phyloP scores from a whole-genome alignment of 1,140 invertebrate species.

The Drosophila carrolli region DNA sequence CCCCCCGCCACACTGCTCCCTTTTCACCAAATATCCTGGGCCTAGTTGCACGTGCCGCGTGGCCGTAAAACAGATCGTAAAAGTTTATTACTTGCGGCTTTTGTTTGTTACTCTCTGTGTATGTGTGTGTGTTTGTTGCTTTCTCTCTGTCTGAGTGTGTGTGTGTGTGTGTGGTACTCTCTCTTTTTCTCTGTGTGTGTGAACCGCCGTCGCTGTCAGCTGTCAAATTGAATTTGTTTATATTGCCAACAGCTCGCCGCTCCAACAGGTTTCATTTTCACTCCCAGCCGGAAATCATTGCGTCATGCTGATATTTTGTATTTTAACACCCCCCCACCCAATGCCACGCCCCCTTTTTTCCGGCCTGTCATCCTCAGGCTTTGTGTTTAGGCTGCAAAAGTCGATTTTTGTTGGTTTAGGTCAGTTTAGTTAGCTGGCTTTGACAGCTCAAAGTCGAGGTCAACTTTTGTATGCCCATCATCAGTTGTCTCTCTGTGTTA shows the following conservation, averaged over 20 bases:
- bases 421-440: conserved; percentile 82
- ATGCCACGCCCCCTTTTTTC: conserved; percentile 26
- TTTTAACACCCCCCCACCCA: conserved; percentile 61
- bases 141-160: conserved; percentile 3
- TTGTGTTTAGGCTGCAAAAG: conserved; percentile 77
- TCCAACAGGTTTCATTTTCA: conserved; percentile 82
- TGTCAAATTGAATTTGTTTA: conserved; percentile 85
- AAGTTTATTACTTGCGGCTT: conserved; percentile 84
- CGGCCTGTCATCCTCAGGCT: conserved; percentile 67
- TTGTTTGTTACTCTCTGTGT: conserved; percentile 35
- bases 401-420: conserved; percentile 83
- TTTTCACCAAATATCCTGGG: conserved; percentile 44
- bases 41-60: conserved; percentile 80
- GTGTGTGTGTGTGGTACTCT: conserved; percentile 7
- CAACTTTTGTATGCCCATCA: conserved; percentile 82
- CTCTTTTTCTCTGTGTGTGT: conserved; percentile 9
- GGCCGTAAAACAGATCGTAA: conserved; percentile 83
- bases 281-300: conserved; percentile 80
- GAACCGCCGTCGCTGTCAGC: conserved; percentile 73
- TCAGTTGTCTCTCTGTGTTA: conserved; percentile 55
- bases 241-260: conserved; percentile 71
- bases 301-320: conserved; percentile 84
- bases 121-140: conserved; percentile 39
- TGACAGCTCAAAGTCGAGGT: conserved; percentile 84
- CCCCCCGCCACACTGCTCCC: background rate